These are phyloP conservation scores for Prunella himalayana DNA, from an alignment of 2,113 vertebrate species.

Conservation along the genomic window DNA sequence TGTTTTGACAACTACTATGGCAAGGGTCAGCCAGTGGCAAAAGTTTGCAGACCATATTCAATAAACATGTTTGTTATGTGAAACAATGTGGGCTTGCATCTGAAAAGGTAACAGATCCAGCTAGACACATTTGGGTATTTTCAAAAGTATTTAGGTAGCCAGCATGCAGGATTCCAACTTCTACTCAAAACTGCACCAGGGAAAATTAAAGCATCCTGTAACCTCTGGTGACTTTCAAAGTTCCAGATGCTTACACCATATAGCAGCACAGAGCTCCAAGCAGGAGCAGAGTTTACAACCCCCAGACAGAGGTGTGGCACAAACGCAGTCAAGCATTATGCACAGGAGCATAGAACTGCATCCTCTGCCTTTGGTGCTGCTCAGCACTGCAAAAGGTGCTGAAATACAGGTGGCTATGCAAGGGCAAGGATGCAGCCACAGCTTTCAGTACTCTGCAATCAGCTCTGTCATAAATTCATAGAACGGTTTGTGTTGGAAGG, in stretches of 20 bases:
- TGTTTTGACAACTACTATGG: neutral
- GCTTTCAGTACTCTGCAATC: neutral
- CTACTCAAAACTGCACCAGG: neutral
- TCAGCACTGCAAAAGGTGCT: neutral
- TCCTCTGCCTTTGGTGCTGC: neutral
- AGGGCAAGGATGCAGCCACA: neutral
- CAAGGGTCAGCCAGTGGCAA: neutral
- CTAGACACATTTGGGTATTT: neutral
- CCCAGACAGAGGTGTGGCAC: neutral
- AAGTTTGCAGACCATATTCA: neutral
- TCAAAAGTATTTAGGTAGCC: neutral
- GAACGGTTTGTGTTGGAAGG: neutral
- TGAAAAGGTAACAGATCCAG: neutral
- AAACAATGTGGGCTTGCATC: neutral
- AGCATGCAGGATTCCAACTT: neutral
- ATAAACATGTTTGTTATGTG: neutral
- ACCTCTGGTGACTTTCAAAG: neutral
- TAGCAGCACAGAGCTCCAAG: neutral
- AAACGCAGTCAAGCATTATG: neutral
- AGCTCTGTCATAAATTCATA: neutral
- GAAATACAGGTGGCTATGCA: fast-evolving
- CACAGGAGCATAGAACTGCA: neutral
- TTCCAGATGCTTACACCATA: neutral
- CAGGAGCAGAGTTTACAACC: neutral
- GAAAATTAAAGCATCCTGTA: neutral